These are phyloP conservation scores for Maniola hyperantus DNA, from an alignment of 2,888 invertebrate species.

Conservation along the genomic window DNA sequence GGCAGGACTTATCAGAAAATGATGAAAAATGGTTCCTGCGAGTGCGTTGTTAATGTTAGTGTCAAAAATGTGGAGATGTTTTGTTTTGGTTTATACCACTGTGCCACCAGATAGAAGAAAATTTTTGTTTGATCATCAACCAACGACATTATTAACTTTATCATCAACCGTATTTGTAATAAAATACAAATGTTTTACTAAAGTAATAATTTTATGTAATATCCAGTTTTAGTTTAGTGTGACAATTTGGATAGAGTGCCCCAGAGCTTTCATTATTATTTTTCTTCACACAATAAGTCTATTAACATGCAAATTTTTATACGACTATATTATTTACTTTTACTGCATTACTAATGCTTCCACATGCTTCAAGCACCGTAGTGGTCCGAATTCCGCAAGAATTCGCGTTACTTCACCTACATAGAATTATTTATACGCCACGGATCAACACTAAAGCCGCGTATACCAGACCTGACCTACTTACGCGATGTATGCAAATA, in stretches of 20 bases:
- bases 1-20: too few species aligned
- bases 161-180: too few species aligned
- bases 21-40: too few species aligned
- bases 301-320: slow-evolving; percentile 15
- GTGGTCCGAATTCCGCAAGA: slow-evolving; percentile 65
- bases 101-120: too few species aligned
- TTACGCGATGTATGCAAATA: slow-evolving; percentile 30
- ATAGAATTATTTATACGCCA: slow-evolving; percentile 45
- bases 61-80: too few species aligned
- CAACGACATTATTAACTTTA: too few species aligned
- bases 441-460: slow-evolving; percentile 31
- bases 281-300: background rate
- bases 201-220: too few species aligned
- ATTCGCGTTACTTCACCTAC: slow-evolving; percentile 73
- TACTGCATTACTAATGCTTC: slow-evolving; percentile 36
- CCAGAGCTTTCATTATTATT: background rate
- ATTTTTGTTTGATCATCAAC: too few species aligned
- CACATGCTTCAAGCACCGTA: slow-evolving; percentile 60
- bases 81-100: too few species aligned
- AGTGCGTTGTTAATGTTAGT: too few species aligned
- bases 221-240: background rate
- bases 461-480: slow-evolving; percentile 33
- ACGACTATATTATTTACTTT: slow-evolving; percentile 37
- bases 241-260: background rate
- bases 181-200: background rate